Evolutionary conservation across 2,888 invertebrate species (phyloP).

Genomic region (Aporophyla nigra): DNA sequence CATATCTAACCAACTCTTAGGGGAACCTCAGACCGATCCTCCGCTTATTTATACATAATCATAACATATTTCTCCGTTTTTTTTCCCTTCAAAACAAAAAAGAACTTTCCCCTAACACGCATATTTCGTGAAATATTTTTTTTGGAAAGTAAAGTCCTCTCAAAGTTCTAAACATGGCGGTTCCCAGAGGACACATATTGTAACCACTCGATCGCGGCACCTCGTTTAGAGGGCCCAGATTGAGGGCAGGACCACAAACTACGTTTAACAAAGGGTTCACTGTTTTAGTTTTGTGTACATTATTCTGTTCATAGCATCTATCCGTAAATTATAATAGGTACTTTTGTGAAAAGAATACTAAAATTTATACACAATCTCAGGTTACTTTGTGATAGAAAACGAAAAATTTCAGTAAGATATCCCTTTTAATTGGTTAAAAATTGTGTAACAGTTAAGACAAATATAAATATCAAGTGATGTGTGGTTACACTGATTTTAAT

Average conservation of each 20-base stretch:
- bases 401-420: neutral
- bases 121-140: slow-evolving; percentile 70
- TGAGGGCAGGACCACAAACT: slow-evolving; percentile 34
- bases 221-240: slow-evolving; percentile 66
- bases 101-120: slow-evolving; percentile 65
- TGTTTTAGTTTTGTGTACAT: neutral
- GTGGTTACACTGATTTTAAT: neutral
- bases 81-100: slow-evolving; percentile 59
- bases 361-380: no score
- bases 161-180: slow-evolving; percentile 67
- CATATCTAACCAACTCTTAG: slow-evolving; percentile 55
- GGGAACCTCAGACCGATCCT: slow-evolving; percentile 63
- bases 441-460: neutral
- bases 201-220: slow-evolving; percentile 70
- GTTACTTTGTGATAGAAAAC: neutral
- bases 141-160: slow-evolving; percentile 61
- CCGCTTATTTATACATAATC: slow-evolving; percentile 67
- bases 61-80: slow-evolving; percentile 65
- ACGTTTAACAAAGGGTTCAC: slow-evolving; percentile 11
- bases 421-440: neutral
- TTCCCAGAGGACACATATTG: slow-evolving; percentile 74
- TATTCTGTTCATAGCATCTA: no score
- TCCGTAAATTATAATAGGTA: no score
- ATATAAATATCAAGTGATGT: neutral
- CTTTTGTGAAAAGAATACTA: no score